Conservation (phyloP, 2,113 vertebrate genomes). For the Xerus inauris region DNA sequence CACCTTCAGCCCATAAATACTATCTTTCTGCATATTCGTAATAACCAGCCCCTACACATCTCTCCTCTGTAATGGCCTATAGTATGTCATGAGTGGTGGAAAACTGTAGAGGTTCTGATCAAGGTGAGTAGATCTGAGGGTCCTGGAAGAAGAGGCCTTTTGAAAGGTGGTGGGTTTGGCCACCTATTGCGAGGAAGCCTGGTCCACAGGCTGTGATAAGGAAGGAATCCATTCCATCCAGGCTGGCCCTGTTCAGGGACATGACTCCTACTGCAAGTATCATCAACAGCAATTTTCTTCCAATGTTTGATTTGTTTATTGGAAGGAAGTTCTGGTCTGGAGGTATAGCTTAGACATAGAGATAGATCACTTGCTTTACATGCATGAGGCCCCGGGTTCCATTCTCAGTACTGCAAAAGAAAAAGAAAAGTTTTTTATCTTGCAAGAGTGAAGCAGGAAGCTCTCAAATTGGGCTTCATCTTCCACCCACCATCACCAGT, state of each 20-base stretch:
- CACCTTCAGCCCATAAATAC: neutral
- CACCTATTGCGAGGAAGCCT: too few relatives aligned
- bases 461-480: neutral
- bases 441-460: neutral
- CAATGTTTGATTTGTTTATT: neutral
- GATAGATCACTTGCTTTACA: neutral
- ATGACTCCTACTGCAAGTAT: neutral
- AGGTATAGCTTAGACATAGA: neutral
- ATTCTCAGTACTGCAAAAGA: neutral
- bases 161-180: neutral
- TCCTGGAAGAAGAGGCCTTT: neutral
- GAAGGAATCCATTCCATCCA: neutral
- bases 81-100: neutral
- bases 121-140: neutral
- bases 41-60: neutral
- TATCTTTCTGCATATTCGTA: neutral
- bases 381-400: neutral
- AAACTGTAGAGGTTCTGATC: neutral
- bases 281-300: neutral
- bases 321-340: neutral
- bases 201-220: neutral
- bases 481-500: neutral
- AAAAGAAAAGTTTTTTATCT: neutral
- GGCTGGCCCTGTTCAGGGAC: neutral
- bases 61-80: fast-evolving